phyloP scores from a whole-genome alignment of 1,140 invertebrate genomes.

The Sinonovacula constricta region DNA sequence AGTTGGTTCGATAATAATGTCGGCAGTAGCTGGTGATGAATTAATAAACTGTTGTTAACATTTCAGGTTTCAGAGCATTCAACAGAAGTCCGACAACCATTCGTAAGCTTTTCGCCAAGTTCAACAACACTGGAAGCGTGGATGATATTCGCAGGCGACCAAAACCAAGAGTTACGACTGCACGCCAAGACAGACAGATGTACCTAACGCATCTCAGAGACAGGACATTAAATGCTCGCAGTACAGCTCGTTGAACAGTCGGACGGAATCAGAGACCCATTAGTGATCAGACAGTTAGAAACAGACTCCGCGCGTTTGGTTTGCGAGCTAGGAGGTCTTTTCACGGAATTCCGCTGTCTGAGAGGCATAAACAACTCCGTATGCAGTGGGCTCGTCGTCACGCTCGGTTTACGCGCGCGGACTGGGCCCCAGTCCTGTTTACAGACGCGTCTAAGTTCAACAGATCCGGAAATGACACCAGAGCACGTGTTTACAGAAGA shows the following conservation, averaged over 20 bases:
- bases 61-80: too few relatives aligned
- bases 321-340: constrained; percentile 5
- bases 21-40: too few relatives aligned
- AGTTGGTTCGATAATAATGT: too few relatives aligned
- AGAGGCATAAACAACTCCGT: background rate
- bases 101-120: too few relatives aligned
- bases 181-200: background rate
- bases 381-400: too few relatives aligned
- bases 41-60: too few relatives aligned
- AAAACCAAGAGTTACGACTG: background rate
- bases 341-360: background rate
- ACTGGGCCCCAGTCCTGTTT: constrained; percentile 6
- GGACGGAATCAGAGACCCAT: background rate
- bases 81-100: too few relatives aligned
- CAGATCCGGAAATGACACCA: background rate
- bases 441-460: constrained; percentile 15
- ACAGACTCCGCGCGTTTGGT: background rate
- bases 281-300: too few relatives aligned
- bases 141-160: too few relatives aligned
- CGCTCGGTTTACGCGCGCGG: background rate
- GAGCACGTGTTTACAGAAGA: constrained; percentile 12
- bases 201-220: background rate
- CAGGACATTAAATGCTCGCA: background rate
- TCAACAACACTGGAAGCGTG: too few relatives aligned
- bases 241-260: background rate